Percentiles rank a stretch among this genome's conserved stretches.
Conservation (phyloP, 2,888 invertebrate genomes). For the Gerris lacustris region DNA sequence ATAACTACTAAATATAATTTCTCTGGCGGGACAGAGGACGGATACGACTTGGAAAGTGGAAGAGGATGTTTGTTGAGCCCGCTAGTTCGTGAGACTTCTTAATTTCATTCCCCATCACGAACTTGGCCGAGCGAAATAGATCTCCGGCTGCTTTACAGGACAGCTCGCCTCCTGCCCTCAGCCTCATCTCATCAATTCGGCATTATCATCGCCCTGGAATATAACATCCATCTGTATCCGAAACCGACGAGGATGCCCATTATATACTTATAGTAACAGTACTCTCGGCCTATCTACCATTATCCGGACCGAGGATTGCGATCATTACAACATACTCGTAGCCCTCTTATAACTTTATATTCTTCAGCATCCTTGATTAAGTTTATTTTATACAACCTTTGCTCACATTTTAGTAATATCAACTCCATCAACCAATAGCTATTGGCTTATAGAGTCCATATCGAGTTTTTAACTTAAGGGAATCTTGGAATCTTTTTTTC, state of each 20-base stretch:
- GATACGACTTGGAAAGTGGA: neutral
- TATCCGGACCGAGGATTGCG: neutral
- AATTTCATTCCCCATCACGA: slow-evolving; percentile 3
- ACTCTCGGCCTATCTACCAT: neutral
- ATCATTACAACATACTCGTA: neutral
- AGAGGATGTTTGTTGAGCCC: neutral
- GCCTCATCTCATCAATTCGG: slow-evolving; percentile 2
- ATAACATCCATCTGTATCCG: neutral
- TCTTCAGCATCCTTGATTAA: neutral
- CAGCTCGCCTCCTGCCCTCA: neutral
- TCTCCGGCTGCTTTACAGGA: slow-evolving; percentile 1
- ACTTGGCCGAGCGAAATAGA: slow-evolving; percentile 3
- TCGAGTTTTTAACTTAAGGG: no score
- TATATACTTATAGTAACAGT: slow-evolving; percentile 5
- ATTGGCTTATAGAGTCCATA: no score
- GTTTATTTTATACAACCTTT: neutral
- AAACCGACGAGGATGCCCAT: neutral
- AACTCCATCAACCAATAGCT: no score
- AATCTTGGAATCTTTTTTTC: no score
- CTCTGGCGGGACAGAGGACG: neutral
- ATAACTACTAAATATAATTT: neutral
- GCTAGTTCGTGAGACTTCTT: slow-evolving; percentile 5
- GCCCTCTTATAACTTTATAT: neutral
- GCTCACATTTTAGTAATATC: no score
- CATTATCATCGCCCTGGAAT: slow-evolving; percentile 1